Evolutionary conservation across 64 coral and sea anemone genomes (phyloP), one percentile per base, ranked within the genome.

Genomic region (Montipora sp.): DNA sequence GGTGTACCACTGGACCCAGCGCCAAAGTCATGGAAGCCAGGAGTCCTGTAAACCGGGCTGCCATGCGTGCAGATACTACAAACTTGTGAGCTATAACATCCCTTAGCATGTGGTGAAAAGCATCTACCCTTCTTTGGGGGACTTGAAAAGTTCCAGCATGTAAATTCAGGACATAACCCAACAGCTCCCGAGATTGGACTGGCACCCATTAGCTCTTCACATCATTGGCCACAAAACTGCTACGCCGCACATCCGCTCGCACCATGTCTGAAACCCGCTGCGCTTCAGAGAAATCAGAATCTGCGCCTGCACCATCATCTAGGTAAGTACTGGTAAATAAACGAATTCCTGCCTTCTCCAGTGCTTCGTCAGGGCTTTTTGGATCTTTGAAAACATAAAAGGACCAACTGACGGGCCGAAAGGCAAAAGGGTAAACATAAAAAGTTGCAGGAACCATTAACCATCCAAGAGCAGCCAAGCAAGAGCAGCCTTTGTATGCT

Each of bases 11-110:
- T 18, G 88, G 93, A 19, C 93, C 93, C 14, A 90, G 22, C 13
- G 81, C 88, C 73, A 95, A 75, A 63, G 7, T 69, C 93, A 94
- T 94, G 13, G 93, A 94, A 53, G 89, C 87, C 80, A 90, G 67
- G 13, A 68, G 70, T 44, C 92, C 60, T 69, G 92, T 88, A 60
- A 93, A 57, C 12, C 45, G 58, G 7, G 91, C 83, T 76, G 87
- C 58, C 48, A 12, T 59, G 14, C 84, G 59, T 44, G 92, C 92
- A 70, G 77, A 88, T 36, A 78, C 46, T 51, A 53, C 61, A 87
- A 92, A 87, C 14, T 21, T 71, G 23, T 18, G 45, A 22, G 57
- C 49, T 53, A 87, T 55, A 75, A 92, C 18, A 76, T 83, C 24
- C 82, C 67, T 81, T 24, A 87, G 82, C 43, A 61, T 19, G 7